A percentile compares a stretch with the other conserved stretches of the same genome.
Evolutionary conservation across 2,888 invertebrate genomes (phyloP).

Genomic region (Cabera pusaria): DNA sequence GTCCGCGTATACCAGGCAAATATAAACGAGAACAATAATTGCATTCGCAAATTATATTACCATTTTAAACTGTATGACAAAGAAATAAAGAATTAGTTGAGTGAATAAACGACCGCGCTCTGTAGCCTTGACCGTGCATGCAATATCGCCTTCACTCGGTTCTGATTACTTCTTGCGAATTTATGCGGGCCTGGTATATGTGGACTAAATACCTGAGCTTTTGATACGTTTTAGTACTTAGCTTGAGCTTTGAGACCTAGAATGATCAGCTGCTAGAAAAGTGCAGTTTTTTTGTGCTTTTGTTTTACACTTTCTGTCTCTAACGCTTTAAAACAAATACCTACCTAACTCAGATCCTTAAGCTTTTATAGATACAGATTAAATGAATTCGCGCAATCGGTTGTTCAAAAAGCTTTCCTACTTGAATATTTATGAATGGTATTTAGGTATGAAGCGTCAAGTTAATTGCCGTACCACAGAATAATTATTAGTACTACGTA

Average conservation of each 20-base stretch:
- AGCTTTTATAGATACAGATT: too few relatives aligned
- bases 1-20: conserved; percentile 31
- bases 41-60: conserved; percentile 8
- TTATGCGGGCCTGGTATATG: conserved; percentile 48
- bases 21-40: conserved; percentile 41
- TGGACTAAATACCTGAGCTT: conserved; percentile 38
- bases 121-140: conserved; percentile 53
- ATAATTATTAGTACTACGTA: too few relatives aligned
- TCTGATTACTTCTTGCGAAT: conserved; percentile 39
- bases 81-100: conserved; percentile 19
- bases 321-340: too few relatives aligned
- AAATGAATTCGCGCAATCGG: too few relatives aligned
- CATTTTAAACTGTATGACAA: conserved; percentile 13
- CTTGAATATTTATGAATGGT: neutral
- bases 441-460: neutral
- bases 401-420: too few relatives aligned
- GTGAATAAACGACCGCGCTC: conserved; percentile 22
- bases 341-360: too few relatives aligned
- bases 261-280: too few relatives aligned
- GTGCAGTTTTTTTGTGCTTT: too few relatives aligned
- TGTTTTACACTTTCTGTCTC: too few relatives aligned
- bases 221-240: conserved; percentile 21
- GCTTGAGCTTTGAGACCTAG: conserved; percentile 16
- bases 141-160: conserved; percentile 41
- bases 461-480: too few relatives aligned